Conservation (phyloP, 2,113 vertebrate species). For the Eleginops maclovinus region DNA sequence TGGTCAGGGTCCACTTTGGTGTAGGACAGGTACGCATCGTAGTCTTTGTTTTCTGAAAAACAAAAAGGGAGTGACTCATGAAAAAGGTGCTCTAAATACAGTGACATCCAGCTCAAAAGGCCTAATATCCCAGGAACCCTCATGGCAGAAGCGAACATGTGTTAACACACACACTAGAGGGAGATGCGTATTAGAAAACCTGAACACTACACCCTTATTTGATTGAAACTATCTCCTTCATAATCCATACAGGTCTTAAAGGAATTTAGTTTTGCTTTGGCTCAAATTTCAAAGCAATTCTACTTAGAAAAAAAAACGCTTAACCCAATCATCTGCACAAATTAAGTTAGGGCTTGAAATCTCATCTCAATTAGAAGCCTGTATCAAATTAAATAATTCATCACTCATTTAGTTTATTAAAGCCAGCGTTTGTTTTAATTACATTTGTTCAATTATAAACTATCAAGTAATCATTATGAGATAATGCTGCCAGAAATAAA, state of each 20-base stretch:
- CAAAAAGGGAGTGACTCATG: background rate
- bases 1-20: conserved; percentile 99
- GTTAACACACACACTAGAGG: background rate
- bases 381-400: background rate
- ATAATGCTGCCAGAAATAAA: background rate
- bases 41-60: conserved; percentile 95
- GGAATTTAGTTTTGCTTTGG: background rate
- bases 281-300: conserved; percentile 4
- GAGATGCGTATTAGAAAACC: background rate
- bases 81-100: background rate
- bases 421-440: background rate
- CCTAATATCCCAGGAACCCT: background rate
- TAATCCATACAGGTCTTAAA: background rate
- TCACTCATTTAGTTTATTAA: background rate
- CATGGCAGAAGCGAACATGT: background rate
- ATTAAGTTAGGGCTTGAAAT: background rate
- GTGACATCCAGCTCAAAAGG: background rate
- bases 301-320: background rate
- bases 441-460: background rate
- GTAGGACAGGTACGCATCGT: conserved; percentile 98
- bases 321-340: background rate
- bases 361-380: background rate
- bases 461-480: background rate
- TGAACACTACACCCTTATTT: background rate
- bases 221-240: background rate